These are phyloP conservation scores for Amorpha juglandis DNA, from an alignment of 2,888 invertebrate genomes.

Conservation along the genomic window DNA sequence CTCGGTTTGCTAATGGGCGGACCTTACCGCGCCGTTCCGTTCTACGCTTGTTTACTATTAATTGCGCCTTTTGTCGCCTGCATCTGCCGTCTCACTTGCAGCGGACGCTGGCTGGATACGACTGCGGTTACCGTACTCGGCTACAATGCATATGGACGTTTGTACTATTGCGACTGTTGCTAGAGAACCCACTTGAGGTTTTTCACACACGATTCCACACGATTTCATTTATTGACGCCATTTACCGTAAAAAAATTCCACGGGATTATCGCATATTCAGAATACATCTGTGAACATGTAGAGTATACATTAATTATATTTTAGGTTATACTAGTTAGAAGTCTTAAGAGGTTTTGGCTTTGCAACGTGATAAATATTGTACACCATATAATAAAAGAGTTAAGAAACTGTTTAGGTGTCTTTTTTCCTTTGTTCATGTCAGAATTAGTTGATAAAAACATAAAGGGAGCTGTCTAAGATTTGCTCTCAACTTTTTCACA, in stretches of 20 bases:
- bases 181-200: constrained; percentile 8
- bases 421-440: background rate
- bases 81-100: constrained; percentile 54
- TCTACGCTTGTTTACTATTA: constrained; percentile 73
- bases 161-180: constrained; percentile 12
- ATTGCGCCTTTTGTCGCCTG: constrained; percentile 77
- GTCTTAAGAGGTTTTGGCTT: background rate
- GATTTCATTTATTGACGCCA: constrained; percentile 24
- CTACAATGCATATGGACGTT: constrained; percentile 17
- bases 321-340: background rate
- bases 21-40: constrained; percentile 61
- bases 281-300: background rate
- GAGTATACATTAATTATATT: background rate
- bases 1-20: constrained; percentile 65
- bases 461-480: constrained; percentile 6
- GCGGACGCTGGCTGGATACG: constrained; percentile 37
- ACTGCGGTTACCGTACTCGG: constrained; percentile 39
- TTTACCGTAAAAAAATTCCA: background rate
- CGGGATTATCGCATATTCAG: background rate
- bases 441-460: constrained; percentile 32
- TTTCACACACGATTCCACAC: too few relatives aligned
- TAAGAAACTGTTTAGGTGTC: background rate
- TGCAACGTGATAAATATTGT: background rate
- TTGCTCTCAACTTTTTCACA: background rate
- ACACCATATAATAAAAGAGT: background rate